Evolutionary conservation across 2,888 invertebrate species (phyloP).

Genomic region (Pristionchus entomophagus): DNA sequence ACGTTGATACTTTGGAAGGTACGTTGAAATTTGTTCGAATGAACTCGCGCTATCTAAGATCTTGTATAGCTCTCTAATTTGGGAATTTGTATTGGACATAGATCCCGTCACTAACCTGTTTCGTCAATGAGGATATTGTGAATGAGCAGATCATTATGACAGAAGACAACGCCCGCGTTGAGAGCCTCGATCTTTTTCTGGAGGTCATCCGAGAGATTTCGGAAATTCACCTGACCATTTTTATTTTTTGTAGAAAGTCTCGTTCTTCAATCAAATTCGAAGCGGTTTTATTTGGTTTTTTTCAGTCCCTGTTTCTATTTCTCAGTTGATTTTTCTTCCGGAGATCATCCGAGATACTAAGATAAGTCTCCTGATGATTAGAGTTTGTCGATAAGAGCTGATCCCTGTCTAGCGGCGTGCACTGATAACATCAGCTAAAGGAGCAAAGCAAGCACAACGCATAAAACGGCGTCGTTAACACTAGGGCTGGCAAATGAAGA

Average conservation of each 20-base stretch:
- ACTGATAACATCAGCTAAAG: conserved; percentile 24
- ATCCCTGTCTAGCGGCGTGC: background rate
- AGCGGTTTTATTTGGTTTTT: no score
- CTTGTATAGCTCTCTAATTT: no score
- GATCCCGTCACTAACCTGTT: conserved; percentile 49
- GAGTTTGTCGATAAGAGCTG: background rate
- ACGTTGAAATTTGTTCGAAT: no score
- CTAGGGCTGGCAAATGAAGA: no score
- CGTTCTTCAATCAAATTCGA: no score
- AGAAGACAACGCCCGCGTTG: conserved; percentile 84
- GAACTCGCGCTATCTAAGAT: no score
- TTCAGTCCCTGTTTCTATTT: no score
- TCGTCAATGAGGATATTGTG: conserved; percentile 92
- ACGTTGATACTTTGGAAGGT: no score
- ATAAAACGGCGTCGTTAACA: no score
- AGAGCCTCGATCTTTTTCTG: conserved; percentile 52
- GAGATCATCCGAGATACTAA: conserved; percentile 47
- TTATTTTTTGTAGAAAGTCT: no score
- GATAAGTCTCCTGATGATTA: conserved; percentile 14
- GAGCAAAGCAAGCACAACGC: background rate
- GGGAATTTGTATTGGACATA: background rate
- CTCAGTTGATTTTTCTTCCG: no score
- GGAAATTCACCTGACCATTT: conserved; percentile 43
- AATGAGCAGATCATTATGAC: conserved; percentile 96
- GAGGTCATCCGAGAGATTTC: conserved; percentile 48